These are phyloP conservation scores for Pseudomyrmex gracilis DNA, from an alignment of 1,140 invertebrate genomes.

Conservation along the genomic window DNA sequence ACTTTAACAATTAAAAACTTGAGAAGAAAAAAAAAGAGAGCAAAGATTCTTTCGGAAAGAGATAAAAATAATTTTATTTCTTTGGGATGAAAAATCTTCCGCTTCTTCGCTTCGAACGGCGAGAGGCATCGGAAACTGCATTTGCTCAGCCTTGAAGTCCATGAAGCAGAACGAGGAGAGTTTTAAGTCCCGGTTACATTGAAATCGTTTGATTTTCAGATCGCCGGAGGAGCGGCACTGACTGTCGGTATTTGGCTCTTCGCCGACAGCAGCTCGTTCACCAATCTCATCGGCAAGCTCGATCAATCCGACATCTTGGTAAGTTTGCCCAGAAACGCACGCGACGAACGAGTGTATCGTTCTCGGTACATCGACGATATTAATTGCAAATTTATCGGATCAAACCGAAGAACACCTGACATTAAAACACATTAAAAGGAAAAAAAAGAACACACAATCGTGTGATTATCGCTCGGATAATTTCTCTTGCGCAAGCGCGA, in stretches of 20 bases:
- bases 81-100: no score
- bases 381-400: no score
- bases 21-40: no score
- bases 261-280: slow-evolving; percentile 89
- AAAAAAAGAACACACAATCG: background rate
- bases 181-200: background rate
- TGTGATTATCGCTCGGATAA: background rate
- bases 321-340: slow-evolving; percentile 76
- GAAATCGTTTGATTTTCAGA: slow-evolving; percentile 85
- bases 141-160: slow-evolving; percentile 50
- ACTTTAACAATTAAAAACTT: no score
- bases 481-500: slow-evolving; percentile 17
- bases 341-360: no score
- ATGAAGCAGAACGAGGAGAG: slow-evolving; percentile 63
- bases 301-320: slow-evolving; percentile 87
- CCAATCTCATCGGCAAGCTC: slow-evolving; percentile 87
- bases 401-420: background rate
- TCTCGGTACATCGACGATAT: no score
- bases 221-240: slow-evolving; percentile 90
- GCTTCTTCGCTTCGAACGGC: no score
- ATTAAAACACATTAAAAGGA: background rate
- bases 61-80: no score
- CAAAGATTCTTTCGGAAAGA: no score
- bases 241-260: slow-evolving; percentile 92
- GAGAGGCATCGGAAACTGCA: no score